phyloP scores from a whole-genome alignment of 1,140 invertebrate species.

The Heliothis subflexa region DNA sequence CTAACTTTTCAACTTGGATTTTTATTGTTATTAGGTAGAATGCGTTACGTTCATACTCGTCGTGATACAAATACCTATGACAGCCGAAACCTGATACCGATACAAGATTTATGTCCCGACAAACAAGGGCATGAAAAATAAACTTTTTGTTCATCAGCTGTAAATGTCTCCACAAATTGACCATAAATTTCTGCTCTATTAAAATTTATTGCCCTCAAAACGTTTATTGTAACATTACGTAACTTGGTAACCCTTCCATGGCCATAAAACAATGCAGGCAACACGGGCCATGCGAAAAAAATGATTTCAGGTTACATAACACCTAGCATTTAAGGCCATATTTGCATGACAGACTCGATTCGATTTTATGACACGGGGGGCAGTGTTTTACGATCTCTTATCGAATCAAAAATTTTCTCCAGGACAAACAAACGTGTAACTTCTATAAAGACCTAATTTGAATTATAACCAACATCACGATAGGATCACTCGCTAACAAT shows the following conservation, averaged over 20 bases:
- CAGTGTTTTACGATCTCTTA: conserved; percentile 81
- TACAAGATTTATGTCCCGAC: conserved; percentile 61
- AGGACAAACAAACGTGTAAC: conserved; percentile 63
- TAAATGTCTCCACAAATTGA: conserved; percentile 80
- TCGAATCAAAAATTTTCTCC: conserved; percentile 78
- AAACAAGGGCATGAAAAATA: conserved; percentile 71
- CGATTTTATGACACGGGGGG: conserved; percentile 77
- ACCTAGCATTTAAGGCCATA: conserved; percentile 65
- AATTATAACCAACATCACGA: conserved; percentile 57
- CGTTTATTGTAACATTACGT: conserved; percentile 80
- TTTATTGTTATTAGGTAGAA: conserved; percentile 30
- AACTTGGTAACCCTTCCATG: conserved; percentile 78
- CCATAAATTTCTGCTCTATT: conserved; percentile 80
- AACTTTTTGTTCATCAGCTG: conserved; percentile 78
- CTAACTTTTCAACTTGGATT: conserved; percentile 18
- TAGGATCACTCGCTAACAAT: conserved; percentile 43
- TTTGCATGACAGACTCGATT: conserved; percentile 61
- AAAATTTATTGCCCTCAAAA: conserved; percentile 80
- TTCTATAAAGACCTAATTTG: conserved; percentile 62
- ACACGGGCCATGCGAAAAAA: conserved; percentile 75
- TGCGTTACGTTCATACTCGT: conserved; percentile 25
- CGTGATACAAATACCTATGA: conserved; percentile 43
- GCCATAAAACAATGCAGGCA: conserved; percentile 79
- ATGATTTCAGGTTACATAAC: conserved; percentile 59
- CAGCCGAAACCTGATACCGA: conserved; percentile 52